Base-by-base conservation (phyloP, 2,888 invertebrate genomes). In the Hemaris fuciformis region DNA sequence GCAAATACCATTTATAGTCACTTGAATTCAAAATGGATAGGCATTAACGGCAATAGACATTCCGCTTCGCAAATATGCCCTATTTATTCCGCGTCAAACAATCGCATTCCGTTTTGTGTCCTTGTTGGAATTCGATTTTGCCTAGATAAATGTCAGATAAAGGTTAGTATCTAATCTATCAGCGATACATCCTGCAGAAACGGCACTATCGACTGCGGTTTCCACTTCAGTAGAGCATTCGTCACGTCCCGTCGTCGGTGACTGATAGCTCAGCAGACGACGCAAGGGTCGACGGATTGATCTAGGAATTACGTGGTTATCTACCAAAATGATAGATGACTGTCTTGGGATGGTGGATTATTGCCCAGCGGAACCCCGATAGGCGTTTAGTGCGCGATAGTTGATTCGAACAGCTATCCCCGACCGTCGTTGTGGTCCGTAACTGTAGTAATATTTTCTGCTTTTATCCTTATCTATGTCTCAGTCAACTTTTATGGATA, bases 251-350 rank as follows among this genome's bases (percentile, higher is more conserved):
- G 66, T 69, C 64, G 64, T 70, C 59, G 61, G 69, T 72, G 76
- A 79, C 70, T 64, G 67, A 78, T 74, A 68, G 70, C 63, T 59
- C 57, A 53, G 34, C 58, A 62, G 65, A 66, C 62, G 66, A 62
- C 65, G 62, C 67, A 66, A 66, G 70, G 70, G 73, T 68, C 77
- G 74, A 66, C 74, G 76, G 81, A 87, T 85, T 82, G 84, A 87
- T 86, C 80, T 81, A 74, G 76, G 79, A 81, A 83, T 86, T 84
- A 82, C 82, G 80, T 82, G 80, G 78, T 79, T 77, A 80, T 76
- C 72, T 66, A 67, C 70, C 72, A 68, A 80, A 76, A 82, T 87
- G 85, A 87, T 85, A 80, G 80, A 88, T 85, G 74, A 79, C 73
- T 73, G 74, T 75, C 75, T 75, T 72, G 76, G 76, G 73, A 76